Conservation (phyloP, 2,797 vertebrate species). For the Molothrus ater region DNA sequence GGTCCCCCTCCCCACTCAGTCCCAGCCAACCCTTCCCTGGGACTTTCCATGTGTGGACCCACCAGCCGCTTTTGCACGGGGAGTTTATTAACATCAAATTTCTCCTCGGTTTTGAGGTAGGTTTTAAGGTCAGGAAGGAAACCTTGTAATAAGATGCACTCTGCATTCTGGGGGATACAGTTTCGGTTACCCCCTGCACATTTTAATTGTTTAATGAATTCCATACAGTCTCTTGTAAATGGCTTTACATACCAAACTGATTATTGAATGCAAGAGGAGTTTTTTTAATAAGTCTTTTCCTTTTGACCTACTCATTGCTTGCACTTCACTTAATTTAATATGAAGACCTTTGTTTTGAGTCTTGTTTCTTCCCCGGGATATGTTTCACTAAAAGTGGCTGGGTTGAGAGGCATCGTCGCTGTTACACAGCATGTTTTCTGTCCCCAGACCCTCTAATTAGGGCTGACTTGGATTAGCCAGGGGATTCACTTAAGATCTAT, state of each 20-base stretch:
- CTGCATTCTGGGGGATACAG: constrained; percentile 11
- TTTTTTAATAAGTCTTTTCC: constrained; percentile 24
- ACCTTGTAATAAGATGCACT: not conserved
- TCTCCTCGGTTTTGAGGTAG: not conserved
- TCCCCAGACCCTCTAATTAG: not conserved
- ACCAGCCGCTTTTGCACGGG: fast-evolving
- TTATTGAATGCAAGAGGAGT: constrained; percentile 3
- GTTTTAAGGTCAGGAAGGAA: constrained; percentile 19
- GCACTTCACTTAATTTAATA: constrained; percentile 35
- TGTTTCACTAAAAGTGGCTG: constrained; percentile 1
- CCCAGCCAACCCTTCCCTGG: not conserved
- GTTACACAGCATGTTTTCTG: not conserved
- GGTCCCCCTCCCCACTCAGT: fast-evolving
- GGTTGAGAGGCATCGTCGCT: not conserved
- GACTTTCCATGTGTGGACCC: fast-evolving
- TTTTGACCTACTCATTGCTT: constrained; percentile 28
- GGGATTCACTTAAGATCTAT: constrained; percentile 21
- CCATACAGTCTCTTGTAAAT: not conserved
- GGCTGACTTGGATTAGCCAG: constrained; percentile 41
- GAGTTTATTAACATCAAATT: not conserved
- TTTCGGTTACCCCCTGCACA: constrained; percentile 29
- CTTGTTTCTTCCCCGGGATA: not conserved
- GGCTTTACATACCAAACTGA: constrained; percentile 10
- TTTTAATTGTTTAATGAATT: constrained; percentile 51
- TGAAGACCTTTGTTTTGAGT: not conserved